Base-by-base conservation (phyloP, 1,140 invertebrate genomes). In the Penaeus japonicus region DNA sequence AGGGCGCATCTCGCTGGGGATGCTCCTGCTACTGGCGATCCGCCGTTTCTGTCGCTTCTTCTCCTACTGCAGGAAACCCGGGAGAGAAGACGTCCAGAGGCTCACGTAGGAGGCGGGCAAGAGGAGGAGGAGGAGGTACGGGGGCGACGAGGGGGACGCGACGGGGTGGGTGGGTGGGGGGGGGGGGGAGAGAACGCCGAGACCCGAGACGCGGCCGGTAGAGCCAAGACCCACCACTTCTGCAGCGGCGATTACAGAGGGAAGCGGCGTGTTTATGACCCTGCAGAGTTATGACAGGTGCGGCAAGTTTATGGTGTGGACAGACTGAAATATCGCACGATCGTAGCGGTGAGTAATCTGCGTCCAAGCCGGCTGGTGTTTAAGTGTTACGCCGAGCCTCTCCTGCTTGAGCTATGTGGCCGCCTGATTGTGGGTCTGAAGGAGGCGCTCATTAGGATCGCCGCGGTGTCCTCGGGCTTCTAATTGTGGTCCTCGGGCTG, bases 241-340 rank as follows among this genome's bases (percentile, higher is more conserved):
- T 57, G 54, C 80, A 75, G 57, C 53, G 73, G 55, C 81, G 81
- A 88, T 84, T 62, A 73, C 80, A 83, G 87, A 88, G 55, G 70
- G 78, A 85, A 87, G 87, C 20, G 79, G 65, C 62, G 22, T 88
- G 87, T 84, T 88, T 88, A 88, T 83, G 73, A 83, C 70, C 80
- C 78, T 70, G 70, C 79, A 83, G 62, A 82, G 62, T 83, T 88
- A 82, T 88, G 86, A 88, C 87, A 84, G 53, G 27, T 84, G 80
- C 47, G 70, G 70, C 87, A 83, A 73, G 47, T 88, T 88, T 88
- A 84, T 59, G 86, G 80, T 88, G 80, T 88, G 87, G 87, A 88
- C 87, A 83, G 80, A 82, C 80, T 83, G 87, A 88, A 88, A 88
- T 88, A 88, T 88, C 62, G 86, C 35, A 65, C 73, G 39, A 88